A percentile compares a stretch with the other conserved stretches of the same genome.
These are phyloP conservation scores for Brachionichthys hirsutus DNA, from an alignment of 2,113 vertebrate genomes.

Conservation along the genomic window DNA sequence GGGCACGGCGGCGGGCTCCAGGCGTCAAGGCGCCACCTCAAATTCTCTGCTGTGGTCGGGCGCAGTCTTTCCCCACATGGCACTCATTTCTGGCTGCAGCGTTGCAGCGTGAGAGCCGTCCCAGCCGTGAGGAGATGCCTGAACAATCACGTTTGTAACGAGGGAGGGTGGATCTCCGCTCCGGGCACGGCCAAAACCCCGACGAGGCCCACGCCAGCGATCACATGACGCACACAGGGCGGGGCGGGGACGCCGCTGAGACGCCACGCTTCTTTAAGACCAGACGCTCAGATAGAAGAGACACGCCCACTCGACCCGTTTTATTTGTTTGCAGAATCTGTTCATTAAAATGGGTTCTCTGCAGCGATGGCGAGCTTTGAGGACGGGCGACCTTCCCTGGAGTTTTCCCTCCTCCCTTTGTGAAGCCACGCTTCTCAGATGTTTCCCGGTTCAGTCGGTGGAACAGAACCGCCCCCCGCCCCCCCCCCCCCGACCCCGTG, in stretches of 20 bases:
- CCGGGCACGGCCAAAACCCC: conserved; percentile 53
- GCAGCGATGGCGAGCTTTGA: no score
- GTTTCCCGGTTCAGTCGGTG: neutral
- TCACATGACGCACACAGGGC: conserved; percentile 65
- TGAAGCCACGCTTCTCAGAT: no score
- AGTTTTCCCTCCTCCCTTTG: no score
- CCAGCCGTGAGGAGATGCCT: conserved; percentile 69
- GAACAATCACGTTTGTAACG: conserved; percentile 80
- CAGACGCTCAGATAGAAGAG: no score
- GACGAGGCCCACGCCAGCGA: conserved; percentile 46
- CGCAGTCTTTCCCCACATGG: conserved; percentile 87
- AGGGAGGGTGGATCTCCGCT: conserved; percentile 71
- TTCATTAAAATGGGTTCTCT: no score
- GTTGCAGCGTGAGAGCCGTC: conserved; percentile 82
- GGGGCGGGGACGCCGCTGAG: conserved; percentile 35
- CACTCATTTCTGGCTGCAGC: conserved; percentile 89
- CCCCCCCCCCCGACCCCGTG: neutral
- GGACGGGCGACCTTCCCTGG: no score
- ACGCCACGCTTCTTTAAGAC: no score
- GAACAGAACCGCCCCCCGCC: conserved; percentile 17
- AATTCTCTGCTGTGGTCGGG: conserved; percentile 89
- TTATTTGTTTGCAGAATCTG: no score
- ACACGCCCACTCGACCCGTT: no score
- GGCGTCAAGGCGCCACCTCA: conserved; percentile 93
- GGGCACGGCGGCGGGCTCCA: conserved; percentile 84